Base-by-base conservation (phyloP, 2,797 vertebrate genomes). In the Avahi laniger region DNA sequence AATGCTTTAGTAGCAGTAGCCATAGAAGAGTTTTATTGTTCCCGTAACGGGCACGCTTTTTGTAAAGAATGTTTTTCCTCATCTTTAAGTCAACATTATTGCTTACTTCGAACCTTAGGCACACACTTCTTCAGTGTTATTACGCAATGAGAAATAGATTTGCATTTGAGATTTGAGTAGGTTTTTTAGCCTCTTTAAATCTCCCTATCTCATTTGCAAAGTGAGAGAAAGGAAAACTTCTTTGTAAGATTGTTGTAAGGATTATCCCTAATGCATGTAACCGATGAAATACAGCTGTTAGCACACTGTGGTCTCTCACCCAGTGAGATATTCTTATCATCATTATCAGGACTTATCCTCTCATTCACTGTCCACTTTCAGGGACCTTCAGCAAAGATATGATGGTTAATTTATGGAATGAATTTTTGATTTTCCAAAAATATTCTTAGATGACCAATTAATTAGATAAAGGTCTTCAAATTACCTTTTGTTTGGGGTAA, bases 191-290 rank as follows among this genome's bases (percentile, higher is more conserved):
- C 3, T 91, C 26, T 83, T 89, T 33, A 9, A 43, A n/a, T 46
- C 54, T 95, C 22, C 43, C 22, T 93, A 85, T 65, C 41, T 79
- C 11, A 12, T 43, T 65, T 84, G 3, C 35, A 50, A 76, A 76
- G 2, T 28, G 35, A 61, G 18, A n/a, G 38, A 41, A 88, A 95
- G 5, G 26, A 35, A 65, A 78, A 76, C 0, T 5, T 26, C 11
- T 73, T 30, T 54, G 0, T 28, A 48, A 72, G 3, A 26, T 69
- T 43, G 8, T 30, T 69, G 5, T 69, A 79, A 89, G 33, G 43
- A 69, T 67, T 59, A 70, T 57, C 22, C 7, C 2, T 26, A 24
- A 38, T 12, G 3, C 24, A 38, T 2, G 2, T 26, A 41, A 87
- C 13, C 11, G 33, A 35, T 33, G 22, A 73, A 35, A 10, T 35